Conservation (phyloP, 2,113 vertebrate species). For the Ivindomyrus marchei region DNA sequence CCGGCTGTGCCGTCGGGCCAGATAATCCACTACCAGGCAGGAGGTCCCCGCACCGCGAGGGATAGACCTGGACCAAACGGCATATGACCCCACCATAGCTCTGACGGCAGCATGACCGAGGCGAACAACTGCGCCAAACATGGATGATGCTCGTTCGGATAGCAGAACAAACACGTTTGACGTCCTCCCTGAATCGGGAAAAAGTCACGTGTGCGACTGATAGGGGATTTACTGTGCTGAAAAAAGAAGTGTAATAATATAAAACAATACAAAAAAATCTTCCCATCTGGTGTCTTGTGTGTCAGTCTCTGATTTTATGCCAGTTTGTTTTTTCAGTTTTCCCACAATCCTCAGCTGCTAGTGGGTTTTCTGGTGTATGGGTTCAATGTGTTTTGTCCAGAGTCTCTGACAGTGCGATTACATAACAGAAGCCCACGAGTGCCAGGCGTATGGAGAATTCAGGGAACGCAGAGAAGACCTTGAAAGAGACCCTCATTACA, state of each 20-base stretch:
- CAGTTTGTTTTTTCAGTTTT: neutral
- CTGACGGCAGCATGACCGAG: neutral
- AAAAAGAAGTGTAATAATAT: neutral
- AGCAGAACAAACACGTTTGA: neutral
- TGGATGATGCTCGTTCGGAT: neutral
- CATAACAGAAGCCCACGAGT: neutral
- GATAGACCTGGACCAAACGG: constrained; percentile 37
- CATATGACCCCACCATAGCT: constrained; percentile 34
- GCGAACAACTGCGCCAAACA: neutral
- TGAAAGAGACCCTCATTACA: neutral
- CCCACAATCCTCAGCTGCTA: neutral
- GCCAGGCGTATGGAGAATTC: neutral
- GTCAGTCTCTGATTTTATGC: neutral
- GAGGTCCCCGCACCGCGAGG: constrained; percentile 61
- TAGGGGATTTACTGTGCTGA: neutral
- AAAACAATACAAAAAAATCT: neutral
- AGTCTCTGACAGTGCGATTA: neutral
- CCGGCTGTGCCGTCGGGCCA: neutral
- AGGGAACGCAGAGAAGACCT: neutral
- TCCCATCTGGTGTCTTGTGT: neutral
- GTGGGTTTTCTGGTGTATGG: neutral
- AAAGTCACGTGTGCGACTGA: constrained; percentile 30
- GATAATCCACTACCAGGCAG: constrained; percentile 68
- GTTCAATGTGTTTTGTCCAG: neutral
- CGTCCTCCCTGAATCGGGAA: constrained; percentile 20